phyloP scores from a whole-genome alignment of 1,140 invertebrate species.

The Cydia strobilella region DNA sequence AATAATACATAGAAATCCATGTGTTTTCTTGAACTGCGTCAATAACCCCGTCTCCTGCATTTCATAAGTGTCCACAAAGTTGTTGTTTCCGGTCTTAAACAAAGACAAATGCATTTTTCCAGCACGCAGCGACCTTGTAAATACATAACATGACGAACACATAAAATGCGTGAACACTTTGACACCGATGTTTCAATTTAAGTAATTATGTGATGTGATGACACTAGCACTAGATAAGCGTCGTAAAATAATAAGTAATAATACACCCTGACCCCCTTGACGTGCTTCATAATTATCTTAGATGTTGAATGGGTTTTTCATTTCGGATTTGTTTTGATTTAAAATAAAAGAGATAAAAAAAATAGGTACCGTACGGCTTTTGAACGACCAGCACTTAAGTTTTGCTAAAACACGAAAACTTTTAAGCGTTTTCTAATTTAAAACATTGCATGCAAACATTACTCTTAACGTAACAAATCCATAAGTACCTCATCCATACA shows the following conservation, averaged over 20 bases:
- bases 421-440: neutral
- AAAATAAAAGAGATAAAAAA: too few relatives aligned
- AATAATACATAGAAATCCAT: neutral
- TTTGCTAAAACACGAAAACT: neutral
- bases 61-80: conserved; percentile 3
- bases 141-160: neutral
- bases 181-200: conserved; percentile 1
- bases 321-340: too few relatives aligned
- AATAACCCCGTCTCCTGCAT: conserved; percentile 8
- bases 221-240: neutral
- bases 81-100: neutral
- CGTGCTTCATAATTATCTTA: too few relatives aligned
- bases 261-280: too few relatives aligned
- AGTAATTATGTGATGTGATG: neutral
- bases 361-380: neutral
- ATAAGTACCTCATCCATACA: too few relatives aligned
- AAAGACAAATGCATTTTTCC: neutral
- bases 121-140: neutral
- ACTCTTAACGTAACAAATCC: too few relatives aligned
- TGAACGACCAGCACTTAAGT: neutral
- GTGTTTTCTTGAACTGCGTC: neutral
- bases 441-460: too few relatives aligned
- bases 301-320: too few relatives aligned
- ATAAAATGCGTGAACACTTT: neutral
- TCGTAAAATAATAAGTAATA: too few relatives aligned